Evolutionary conservation across 1,140 invertebrate genomes (phyloP), one percentile per base, ranked within the genome.

Genomic region (Drosophila serrata): DNA sequence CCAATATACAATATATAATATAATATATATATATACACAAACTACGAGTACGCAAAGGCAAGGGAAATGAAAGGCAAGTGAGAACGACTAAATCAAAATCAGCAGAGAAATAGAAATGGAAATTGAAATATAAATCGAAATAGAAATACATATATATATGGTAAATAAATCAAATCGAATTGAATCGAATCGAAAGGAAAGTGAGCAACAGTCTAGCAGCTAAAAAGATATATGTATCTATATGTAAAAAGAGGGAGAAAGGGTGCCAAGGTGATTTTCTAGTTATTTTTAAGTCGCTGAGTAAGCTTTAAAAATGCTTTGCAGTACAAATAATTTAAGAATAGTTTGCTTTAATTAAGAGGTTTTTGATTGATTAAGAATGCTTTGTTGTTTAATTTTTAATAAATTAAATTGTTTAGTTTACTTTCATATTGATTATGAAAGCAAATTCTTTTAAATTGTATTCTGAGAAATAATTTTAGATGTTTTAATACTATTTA

Each of bases 61-160:
- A 59, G 49, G 49, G 73, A 64, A 79, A 73, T 74, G 56, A 79
- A 53, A 64, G 65, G 51, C 64, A 78, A 46, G 55, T 53, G 58
- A 56, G 17, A 51, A 40, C 6, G 67, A 73, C 9, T 33, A 53
- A 70, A 45, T 24, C 2, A 42, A 69, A 70, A 74, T 53, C 48
- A 40, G 22, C 63, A 67, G 22, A 49, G 33, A 65, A 81, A 53
- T 53, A 22, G 19, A 55, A 55, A n/a, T 55, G 6, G 6, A 55
- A 55, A 35, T 35, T 9, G 49, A 53, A 53, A 53, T 53, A 11
- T 6, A 35, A 53, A 53, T 53, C 12, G 31, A 35, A 48, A 48
- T 27, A 0, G 22, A 27, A 53, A 15, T 35, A 19, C 12, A 53
- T 22, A 55, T 29, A 11, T 27, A 46, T 9, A 35, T 53, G 49